Evolutionary conservation across 2,888 invertebrate species (phyloP).

Genomic region (Acronicta alni): DNA sequence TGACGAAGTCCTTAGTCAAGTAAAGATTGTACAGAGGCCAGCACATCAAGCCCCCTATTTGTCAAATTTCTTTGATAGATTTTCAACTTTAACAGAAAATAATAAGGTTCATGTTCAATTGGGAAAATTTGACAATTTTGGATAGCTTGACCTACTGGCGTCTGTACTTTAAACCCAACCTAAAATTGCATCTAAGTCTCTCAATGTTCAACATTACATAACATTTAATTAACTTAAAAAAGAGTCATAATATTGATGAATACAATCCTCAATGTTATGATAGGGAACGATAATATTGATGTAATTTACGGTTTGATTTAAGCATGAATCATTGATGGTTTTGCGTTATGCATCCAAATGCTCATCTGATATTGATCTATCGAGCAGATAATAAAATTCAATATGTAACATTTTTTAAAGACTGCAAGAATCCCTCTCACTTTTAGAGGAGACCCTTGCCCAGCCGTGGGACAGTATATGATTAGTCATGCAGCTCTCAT

Average conservation of each 20-base stretch:
- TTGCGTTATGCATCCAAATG: neutral
- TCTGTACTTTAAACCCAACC: neutral
- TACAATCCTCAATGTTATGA: slow-evolving; percentile 24
- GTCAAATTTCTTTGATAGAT: no score
- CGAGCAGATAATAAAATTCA: neutral
- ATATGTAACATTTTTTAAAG: no score
- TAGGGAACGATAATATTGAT: slow-evolving; percentile 40
- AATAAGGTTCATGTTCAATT: no score
- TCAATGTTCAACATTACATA: neutral
- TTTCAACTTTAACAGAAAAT: no score
- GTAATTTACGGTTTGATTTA: slow-evolving; percentile 12
- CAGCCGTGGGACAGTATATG: no score
- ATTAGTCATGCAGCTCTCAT: no score
- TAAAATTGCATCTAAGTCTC: neutral
- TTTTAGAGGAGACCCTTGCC: no score
- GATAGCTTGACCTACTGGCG: neutral
- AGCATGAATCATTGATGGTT: slow-evolving; percentile 23
- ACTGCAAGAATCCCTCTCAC: no score
- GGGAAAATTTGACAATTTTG: no score
- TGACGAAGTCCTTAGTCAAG: no score
- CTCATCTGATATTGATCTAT: slow-evolving; percentile 8
- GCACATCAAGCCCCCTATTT: no score
- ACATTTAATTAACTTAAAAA: slow-evolving; percentile 22
- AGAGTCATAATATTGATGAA: slow-evolving; percentile 29
- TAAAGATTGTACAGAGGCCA: no score